Evolutionary conservation across 2,113 vertebrate genomes (phyloP).

Genomic region (Perccottus glenii): DNA sequence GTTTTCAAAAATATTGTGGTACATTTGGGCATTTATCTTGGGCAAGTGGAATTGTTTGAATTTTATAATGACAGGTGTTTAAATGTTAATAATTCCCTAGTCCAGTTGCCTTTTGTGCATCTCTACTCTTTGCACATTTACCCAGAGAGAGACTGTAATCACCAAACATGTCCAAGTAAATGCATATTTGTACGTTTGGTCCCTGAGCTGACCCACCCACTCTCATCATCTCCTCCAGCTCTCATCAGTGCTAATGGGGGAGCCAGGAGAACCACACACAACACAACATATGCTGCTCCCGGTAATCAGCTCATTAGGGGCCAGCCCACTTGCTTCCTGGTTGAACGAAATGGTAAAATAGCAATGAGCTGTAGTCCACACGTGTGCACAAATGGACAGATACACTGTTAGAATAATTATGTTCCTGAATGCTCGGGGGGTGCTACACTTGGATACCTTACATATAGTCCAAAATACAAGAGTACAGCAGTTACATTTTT

Average conservation of each 20-base stretch:
- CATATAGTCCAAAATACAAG: too few species aligned
- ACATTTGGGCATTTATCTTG: conserved; percentile 17
- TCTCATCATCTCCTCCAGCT: conserved; percentile 32
- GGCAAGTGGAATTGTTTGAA: conserved; percentile 30
- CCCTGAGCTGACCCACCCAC: conserved; percentile 29
- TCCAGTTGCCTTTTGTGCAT: too few species aligned
- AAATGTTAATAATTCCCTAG: conserved; percentile 26
- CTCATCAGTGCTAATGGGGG: conserved; percentile 60
- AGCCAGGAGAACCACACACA: conserved; percentile 62
- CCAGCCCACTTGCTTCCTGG: conserved; percentile 58
- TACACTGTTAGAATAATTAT: neutral
- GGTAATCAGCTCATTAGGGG: conserved; percentile 71
- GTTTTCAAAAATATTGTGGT: too few species aligned
- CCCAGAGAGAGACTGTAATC: neutral
- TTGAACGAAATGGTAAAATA: conserved; percentile 55
- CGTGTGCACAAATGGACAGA: neutral
- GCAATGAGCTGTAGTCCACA: conserved; percentile 54
- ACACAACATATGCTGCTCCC: conserved; percentile 71
- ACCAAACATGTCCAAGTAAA: conserved; percentile 15
- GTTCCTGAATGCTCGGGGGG: neutral
- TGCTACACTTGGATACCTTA: too few species aligned
- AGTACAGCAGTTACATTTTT: too few species aligned
- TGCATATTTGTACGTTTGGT: conserved; percentile 24
- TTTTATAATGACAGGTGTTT: conserved; percentile 41
- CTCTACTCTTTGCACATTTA: conserved; percentile 9